phyloP scores from a whole-genome alignment of 2,113 vertebrate genomes.

The Bungarus multicinctus region DNA sequence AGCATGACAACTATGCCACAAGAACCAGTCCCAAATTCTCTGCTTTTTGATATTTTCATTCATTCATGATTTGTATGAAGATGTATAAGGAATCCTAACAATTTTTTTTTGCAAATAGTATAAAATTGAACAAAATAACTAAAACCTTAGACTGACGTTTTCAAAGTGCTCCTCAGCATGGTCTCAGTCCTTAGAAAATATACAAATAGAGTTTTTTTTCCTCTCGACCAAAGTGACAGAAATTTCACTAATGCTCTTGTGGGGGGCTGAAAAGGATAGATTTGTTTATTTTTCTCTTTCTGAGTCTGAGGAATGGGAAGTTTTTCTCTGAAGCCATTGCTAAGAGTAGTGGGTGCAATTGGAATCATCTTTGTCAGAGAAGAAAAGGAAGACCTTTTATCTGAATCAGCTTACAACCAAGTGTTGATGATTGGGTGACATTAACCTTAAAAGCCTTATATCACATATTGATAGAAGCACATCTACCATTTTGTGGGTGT shows the following conservation, averaged over 20 bases:
- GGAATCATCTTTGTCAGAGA: no score
- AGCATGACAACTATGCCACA: neutral
- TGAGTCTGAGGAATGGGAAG: neutral
- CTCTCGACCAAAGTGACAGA: no score
- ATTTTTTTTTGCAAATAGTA: neutral
- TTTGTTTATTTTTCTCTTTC: neutral
- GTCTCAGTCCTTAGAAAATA: neutral
- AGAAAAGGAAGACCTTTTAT: no score
- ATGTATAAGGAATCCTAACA: neutral
- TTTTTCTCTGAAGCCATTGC: neutral
- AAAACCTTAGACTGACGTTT: neutral
- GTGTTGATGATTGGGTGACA: no score
- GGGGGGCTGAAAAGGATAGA: neutral
- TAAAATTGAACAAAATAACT: neutral
- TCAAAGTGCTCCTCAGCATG: neutral
- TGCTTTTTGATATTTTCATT: neutral
- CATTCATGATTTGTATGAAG: neutral
- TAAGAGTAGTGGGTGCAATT: neutral
- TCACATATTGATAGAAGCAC: neutral
- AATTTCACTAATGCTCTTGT: neutral
- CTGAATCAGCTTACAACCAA: no score
- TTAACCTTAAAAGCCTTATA: neutral
- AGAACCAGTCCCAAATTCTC: neutral
- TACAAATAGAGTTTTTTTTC: no score
- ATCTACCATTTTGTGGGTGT: no score